Base-by-base conservation (phyloP, 2,888 invertebrate species). In the Chymomyza amoena region DNA sequence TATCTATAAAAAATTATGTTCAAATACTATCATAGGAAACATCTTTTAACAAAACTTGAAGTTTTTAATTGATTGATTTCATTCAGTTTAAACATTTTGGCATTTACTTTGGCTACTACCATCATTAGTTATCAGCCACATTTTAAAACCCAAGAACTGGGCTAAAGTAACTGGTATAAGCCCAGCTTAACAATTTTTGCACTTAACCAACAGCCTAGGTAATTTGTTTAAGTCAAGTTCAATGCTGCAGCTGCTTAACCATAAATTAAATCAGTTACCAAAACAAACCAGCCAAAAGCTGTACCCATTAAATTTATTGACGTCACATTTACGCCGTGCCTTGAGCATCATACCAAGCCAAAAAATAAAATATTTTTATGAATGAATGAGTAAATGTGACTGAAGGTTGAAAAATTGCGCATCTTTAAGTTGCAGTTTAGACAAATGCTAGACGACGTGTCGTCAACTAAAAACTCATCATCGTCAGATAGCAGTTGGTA, bases 181-280 rank as follows among this genome's bases (percentile, higher is more conserved):
- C 25, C 25, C 25, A 25, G 3, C 20, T 3, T 4, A 25, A 2
- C 25, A 25, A 4, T 25, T 25, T 25, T 25, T 25, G 25, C 25
- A 25, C 4, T 25, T 25, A 54, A n/a, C 18, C 10, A 57, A 57
- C 18, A 20, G 28, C 20, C 7, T 20, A 6, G 13, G 57, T 85
- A 85, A 83, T 81, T 85, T 73, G 66, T 68, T 64, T 69, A 74
- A 87, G 76, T 81, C 82, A 87, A 87, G 87, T 83, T 87, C 84
- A 83, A 76, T 84, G 83, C 51, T 79, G 68, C 61, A 57, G 28
- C 20, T 25, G 25, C 13, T 57, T 57, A 57, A 20, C 57, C 15
- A 13, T 13, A n/a, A 39, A 15, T 45, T 25, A 45, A 57, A 45
- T 57, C 57, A 45, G 51, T 50, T 50, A 9, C 62, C 66, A 39